Base-by-base conservation (phyloP, 2,113 vertebrate genomes). In the Thinocorus orbignyianus region DNA sequence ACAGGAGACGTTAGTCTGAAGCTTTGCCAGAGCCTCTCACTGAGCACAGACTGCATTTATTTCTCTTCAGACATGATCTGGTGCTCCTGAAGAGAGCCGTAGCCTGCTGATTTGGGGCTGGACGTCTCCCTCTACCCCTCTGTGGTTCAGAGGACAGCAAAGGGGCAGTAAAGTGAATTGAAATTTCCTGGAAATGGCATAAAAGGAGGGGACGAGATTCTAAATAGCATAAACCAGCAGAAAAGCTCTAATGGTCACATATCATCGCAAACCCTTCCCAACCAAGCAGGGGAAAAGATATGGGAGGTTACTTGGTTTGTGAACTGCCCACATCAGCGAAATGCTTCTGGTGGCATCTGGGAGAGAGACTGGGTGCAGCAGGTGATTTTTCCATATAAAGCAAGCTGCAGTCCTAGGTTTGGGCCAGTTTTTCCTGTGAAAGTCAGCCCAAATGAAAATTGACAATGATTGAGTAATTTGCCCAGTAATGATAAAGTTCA, bases 1-100 rank as follows among this genome's bases (percentile, higher is more conserved):
- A 74, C 11, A 33, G 93, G 86, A 78, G 91, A 39, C 31, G 33
- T 90, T 41, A 49, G 85, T 33, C 39, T n/a, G 90, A 77, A 91
- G 87, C 62, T 92, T 52, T 81, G 77, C 80, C 88, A 80, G 80
- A 90, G 92, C 92, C 80, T 87, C 93, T 94, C 3, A 5, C 93
- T 80, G 88, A 92, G 96, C 88, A 62, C 57, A 83, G 90, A 20
- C 92, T 83, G 90, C 88, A 87, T 90, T 96, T 96, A 79, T 88
- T 93, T 83, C 90, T 71, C 90, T 81, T 86, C 90, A 88, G 90
- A 4, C 42, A 64, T 17, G 23, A 82, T 72, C 49, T 48, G 52
- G n/a, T 54, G 72, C 81, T 91, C 81, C 66, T 18, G 35, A 49
- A 87, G 94, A 95, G 88, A 92, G 84, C 52, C 31, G 70, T 33